Conservation (phyloP, 2,888 invertebrate species). For the Odontomyia ornata region DNA sequence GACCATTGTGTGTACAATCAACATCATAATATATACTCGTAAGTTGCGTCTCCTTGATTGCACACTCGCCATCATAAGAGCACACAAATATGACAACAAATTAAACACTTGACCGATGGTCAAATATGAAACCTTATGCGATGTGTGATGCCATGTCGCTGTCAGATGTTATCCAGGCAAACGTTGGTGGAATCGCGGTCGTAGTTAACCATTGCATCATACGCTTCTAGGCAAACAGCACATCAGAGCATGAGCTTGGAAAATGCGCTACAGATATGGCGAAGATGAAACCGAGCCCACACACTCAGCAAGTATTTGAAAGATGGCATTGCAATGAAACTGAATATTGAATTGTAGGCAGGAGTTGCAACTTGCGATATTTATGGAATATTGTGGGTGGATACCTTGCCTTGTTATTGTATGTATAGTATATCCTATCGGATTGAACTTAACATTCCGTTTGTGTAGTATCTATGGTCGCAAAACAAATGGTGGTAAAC, state of each 20-base stretch:
- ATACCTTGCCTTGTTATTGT: too few species aligned
- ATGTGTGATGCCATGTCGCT: not conserved
- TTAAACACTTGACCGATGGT: slow-evolving; percentile 45
- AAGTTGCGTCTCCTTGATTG: slow-evolving; percentile 33
- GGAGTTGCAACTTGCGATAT: not conserved
- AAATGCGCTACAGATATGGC: not conserved
- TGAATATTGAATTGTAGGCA: slow-evolving; percentile 32
- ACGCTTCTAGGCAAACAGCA: not conserved
- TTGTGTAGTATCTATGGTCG: too few species aligned
- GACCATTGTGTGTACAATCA: not conserved
- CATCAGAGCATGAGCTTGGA: not conserved
- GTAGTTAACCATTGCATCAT: slow-evolving; percentile 35
- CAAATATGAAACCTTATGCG: slow-evolving; percentile 43
- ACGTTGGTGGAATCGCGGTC: slow-evolving; percentile 19
- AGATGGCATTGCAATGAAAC: slow-evolving; percentile 41
- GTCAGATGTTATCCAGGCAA: not conserved
- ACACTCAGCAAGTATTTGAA: slow-evolving; percentile 32
- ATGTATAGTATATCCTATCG: too few species aligned
- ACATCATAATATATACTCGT: slow-evolving; percentile 14
- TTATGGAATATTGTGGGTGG: too few species aligned
- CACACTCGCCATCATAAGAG: slow-evolving; percentile 44
- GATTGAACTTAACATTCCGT: too few species aligned
- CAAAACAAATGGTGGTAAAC: too few species aligned
- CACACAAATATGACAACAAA: slow-evolving; percentile 48
- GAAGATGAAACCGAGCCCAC: slow-evolving; percentile 38